Base-by-base conservation (phyloP, 1,140 invertebrate species). In the Euura saliciscinereae region DNA sequence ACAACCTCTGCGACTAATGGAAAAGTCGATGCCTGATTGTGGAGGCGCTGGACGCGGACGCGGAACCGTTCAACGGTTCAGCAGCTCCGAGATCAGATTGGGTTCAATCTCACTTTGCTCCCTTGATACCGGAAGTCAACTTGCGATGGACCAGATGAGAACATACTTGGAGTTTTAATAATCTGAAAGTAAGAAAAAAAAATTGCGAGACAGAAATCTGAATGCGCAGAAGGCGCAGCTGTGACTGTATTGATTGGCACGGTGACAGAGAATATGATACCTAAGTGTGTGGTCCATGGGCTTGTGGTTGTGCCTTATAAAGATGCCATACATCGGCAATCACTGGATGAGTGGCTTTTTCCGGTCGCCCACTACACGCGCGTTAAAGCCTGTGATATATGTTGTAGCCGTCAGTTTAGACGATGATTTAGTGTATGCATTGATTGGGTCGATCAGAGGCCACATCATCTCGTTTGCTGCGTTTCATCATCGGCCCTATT, bases 361-460 rank as follows among this genome's bases (percentile, higher is more conserved):
- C 85, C 85, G 85, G 84, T 84, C 85, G 83, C 85, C 85, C 85
- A 86, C 83, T 78, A 78, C 66, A 71, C 66, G 11, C 43, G 68
- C 74, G 71, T 71, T 72, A 67, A 66, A 70, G 44, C 74, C 70
- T 69, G 69, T 64, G 69, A 66, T 73, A 75, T 74, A 72, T 83
- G 83, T 81, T 82, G 81, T 79, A 78, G 78, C 80, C 79, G 86
- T 87, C 84, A 86, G 82, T 84, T 86, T 87, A 87, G 84, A 86
- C 85, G 85, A 87, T 87, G 86, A 86, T 86, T 86, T 87, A 86
- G 83, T 86, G 82, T 82, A 86, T 81, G 82, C 86, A 87, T 86
- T 87, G 86, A 87, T 87, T 86, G 85, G 81, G 83, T 85, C 85
- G 86, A 87, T 87, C 84, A 86, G 82, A 81, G 84, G 84, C 85